Evolutionary conservation across 2,113 vertebrate genomes (phyloP).

Genomic region (Pelecanoides urinatrix): DNA sequence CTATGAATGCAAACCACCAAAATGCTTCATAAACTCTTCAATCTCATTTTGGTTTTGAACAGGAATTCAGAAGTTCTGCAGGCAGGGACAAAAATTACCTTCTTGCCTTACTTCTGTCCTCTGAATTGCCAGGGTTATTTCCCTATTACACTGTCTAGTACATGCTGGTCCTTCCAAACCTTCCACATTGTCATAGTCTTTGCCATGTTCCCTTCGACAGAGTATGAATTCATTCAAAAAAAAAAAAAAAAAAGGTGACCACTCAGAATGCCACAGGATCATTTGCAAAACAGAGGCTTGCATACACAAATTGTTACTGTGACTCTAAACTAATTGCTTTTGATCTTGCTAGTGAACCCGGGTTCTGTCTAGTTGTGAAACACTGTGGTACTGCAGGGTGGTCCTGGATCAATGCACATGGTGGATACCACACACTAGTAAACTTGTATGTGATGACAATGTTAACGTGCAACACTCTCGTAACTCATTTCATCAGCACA

Average conservation of each 20-base stretch:
- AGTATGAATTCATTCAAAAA: background rate
- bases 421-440: background rate
- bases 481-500: background rate
- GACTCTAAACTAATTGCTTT: background rate
- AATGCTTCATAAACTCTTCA: background rate
- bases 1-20: background rate
- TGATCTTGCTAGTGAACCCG: background rate
- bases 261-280: background rate
- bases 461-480: background rate
- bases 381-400: background rate
- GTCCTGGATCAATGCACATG: background rate
- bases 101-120: background rate
- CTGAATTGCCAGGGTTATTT: background rate
- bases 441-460: background rate
- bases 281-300: background rate
- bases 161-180: background rate
- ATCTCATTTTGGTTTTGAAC: background rate
- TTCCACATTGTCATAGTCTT: background rate
- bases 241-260: background rate
- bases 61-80: background rate
- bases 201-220: background rate
- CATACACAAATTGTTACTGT: background rate
- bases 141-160: background rate
- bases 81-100: background rate
- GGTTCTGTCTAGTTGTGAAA: background rate